These are phyloP conservation scores for Cyphomyrmex costatus DNA, from an alignment of 1,140 invertebrate genomes.

Conservation along the genomic window DNA sequence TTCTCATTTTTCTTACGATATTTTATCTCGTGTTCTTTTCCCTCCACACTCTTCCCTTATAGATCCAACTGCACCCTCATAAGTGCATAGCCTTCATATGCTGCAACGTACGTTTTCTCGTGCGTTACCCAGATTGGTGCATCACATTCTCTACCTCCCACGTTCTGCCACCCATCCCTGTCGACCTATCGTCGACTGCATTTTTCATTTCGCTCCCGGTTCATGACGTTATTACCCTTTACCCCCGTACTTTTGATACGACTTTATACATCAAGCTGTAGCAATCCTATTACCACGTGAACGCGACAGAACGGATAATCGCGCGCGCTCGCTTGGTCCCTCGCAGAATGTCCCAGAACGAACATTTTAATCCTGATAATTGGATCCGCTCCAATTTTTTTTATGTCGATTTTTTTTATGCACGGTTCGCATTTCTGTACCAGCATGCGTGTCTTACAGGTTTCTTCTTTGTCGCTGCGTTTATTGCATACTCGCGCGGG, in stretches of 20 bases:
- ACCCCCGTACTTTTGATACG: conserved; percentile 66
- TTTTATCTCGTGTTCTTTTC: conserved; percentile 17
- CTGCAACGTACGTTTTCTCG: conserved; percentile 27
- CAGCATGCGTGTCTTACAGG: neutral
- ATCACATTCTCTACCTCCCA: conserved; percentile 34
- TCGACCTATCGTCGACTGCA: conserved; percentile 36
- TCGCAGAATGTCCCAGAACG: conserved; percentile 37
- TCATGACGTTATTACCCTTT: conserved; percentile 69
- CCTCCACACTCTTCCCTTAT: neutral
- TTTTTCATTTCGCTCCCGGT: conserved; percentile 67
- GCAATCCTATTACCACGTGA: conserved; percentile 70
- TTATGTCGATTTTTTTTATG: conserved; percentile 61
- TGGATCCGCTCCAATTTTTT: conserved; percentile 63
- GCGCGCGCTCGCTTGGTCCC: conserved; percentile 12
- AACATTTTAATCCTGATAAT: conserved; percentile 69
- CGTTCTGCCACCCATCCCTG: neutral
- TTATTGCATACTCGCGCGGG: conserved; percentile 33
- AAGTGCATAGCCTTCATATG: conserved; percentile 8
- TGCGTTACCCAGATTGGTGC: conserved; percentile 54
- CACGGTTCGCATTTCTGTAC: neutral
- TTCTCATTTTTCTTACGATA: conserved; percentile 51
- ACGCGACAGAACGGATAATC: conserved; percentile 64
- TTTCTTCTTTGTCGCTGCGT: conserved; percentile 20
- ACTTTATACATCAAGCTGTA: conserved; percentile 68
- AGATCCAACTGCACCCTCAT: conserved; percentile 6